A percentile compares a stretch with the other conserved stretches of the same genome.
phyloP scores from a whole-genome alignment of 2,888 invertebrate genomes.

The Microctonus aethiopoides region DNA sequence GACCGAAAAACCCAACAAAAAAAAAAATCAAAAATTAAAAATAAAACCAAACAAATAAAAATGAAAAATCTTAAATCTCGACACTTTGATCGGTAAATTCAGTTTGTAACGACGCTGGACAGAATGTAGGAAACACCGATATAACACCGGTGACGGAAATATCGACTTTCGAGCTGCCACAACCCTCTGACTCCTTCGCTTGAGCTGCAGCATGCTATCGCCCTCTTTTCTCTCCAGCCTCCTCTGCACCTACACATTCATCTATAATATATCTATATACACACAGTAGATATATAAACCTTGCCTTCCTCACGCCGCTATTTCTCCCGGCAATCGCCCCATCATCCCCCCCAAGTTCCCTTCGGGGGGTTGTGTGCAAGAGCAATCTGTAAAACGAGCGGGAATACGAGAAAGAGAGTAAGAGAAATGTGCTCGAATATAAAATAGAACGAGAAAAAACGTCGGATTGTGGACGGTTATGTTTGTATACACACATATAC shows the following conservation, averaged over 20 bases:
- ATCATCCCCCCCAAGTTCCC: slow-evolving; percentile 32
- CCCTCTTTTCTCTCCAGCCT: slow-evolving; percentile 18
- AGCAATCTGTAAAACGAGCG: slow-evolving; percentile 32
- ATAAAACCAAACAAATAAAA: too few species aligned
- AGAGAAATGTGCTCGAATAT: not conserved
- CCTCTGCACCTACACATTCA: not conserved
- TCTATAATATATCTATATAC: too few species aligned
- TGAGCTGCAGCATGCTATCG: slow-evolving; percentile 43
- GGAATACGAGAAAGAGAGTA: slow-evolving; percentile 41
- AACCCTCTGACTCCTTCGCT: slow-evolving; percentile 47
- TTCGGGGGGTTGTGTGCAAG: slow-evolving; percentile 34
- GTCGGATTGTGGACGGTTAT: not conserved
- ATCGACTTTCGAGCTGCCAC: slow-evolving; percentile 61
- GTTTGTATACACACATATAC: not conserved
- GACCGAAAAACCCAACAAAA: not conserved
- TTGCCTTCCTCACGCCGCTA: slow-evolving; percentile 28
- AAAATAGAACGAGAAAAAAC: slow-evolving; percentile 4
- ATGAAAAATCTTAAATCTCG: slow-evolving; percentile 34
- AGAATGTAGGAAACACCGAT: slow-evolving; percentile 63
- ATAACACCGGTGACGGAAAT: slow-evolving; percentile 64
- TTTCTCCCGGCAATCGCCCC: slow-evolving; percentile 42
- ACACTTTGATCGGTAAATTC: slow-evolving; percentile 63
- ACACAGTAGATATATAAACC: not conserved
- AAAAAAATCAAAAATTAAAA: not conserved
- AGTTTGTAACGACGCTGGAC: slow-evolving; percentile 60